Conservation (phyloP, 2,888 invertebrate genomes). For the Hydriomena furcata region DNA sequence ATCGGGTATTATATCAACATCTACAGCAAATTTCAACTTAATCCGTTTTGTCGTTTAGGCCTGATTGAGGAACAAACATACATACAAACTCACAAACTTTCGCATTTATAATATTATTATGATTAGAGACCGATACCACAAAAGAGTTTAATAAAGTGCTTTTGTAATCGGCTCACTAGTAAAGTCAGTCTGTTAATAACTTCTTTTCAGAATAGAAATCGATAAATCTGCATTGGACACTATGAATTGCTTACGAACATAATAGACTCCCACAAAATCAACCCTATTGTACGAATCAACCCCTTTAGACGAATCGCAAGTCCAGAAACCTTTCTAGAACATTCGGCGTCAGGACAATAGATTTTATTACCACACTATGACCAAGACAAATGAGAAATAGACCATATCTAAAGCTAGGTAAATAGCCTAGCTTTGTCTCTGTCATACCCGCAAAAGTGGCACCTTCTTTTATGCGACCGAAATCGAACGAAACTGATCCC, state of each 20-base stretch:
- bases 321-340: conserved; percentile 30
- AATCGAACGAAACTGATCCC: conserved; percentile 48
- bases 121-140: too few relatives aligned
- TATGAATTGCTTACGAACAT: conserved; percentile 35
- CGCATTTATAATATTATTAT: too few relatives aligned
- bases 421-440: conserved; percentile 63
- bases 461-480: conserved; percentile 67
- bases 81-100: too few relatives aligned
- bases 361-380: conserved; percentile 70
- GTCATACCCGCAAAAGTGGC: conserved; percentile 65
- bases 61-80: too few relatives aligned
- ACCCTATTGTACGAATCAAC: conserved; percentile 24
- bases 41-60: too few relatives aligned
- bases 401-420: conserved; percentile 74
- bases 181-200: conserved; percentile 14
- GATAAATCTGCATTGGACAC: conserved; percentile 40
- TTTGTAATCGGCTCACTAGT: background rate
- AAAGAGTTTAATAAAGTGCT: background rate
- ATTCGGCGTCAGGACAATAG: conserved; percentile 54
- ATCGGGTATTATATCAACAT: too few relatives aligned
- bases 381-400: conserved; percentile 80
- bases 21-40: too few relatives aligned
- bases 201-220: conserved; percentile 31
- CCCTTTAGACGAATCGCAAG: conserved; percentile 36
- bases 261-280: conserved; percentile 29